A percentile compares a stretch with the other conserved stretches of the same genome.
phyloP scores from a whole-genome alignment of 2,113 vertebrate genomes.

The Pelecanoides urinatrix region DNA sequence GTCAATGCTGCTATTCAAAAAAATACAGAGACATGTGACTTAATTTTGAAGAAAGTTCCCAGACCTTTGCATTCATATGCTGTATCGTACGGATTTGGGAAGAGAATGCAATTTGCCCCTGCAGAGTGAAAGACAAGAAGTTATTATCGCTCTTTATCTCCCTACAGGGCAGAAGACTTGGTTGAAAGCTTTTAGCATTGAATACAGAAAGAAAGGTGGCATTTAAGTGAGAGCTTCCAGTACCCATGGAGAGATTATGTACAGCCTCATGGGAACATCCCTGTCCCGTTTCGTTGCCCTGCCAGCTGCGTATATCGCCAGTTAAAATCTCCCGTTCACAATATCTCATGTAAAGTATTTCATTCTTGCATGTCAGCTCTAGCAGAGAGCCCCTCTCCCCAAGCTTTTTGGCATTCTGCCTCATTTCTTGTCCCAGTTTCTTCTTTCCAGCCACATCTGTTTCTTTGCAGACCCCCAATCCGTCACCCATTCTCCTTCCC shows the following conservation, averaged over 20 bases:
- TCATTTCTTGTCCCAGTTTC: neutral
- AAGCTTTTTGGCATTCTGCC: neutral
- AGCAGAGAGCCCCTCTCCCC: neutral
- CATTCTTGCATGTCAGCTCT: neutral
- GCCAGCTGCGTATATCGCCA: neutral
- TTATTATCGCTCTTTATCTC: neutral
- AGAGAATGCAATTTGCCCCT: neutral
- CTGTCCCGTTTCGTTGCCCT: neutral
- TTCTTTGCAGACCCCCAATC: neutral
- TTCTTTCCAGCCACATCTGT: neutral
- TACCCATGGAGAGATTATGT: neutral
- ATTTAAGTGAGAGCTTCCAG: neutral
- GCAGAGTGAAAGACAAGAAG: neutral
- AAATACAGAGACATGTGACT: conserved; percentile 27
- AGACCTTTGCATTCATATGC: neutral
- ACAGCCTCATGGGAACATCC: neutral
- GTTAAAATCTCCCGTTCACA: neutral
- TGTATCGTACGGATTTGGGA: neutral
- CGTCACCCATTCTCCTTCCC: neutral
- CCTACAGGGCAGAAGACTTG: neutral
- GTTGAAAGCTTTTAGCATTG: neutral
- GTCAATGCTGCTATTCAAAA: conserved; percentile 48
- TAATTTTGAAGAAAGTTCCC: conserved; percentile 26
- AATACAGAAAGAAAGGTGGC: neutral
- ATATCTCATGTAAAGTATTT: neutral